phyloP scores from a whole-genome alignment of 2,113 vertebrate genomes.

The Rhombomys opimus region DNA sequence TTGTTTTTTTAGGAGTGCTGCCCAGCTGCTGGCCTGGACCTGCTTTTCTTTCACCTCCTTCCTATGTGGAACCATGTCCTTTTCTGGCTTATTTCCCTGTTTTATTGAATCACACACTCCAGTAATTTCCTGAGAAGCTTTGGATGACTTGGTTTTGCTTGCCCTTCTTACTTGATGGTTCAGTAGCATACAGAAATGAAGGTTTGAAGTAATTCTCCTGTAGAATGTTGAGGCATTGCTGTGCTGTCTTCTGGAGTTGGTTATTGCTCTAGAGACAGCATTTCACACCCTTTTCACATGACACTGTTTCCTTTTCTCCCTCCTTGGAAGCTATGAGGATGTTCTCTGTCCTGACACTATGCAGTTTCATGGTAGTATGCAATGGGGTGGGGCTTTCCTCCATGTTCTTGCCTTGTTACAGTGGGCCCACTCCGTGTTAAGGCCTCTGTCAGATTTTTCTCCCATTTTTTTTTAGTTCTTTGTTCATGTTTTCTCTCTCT shows the following conservation, averaged over 20 bases:
- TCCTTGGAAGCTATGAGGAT: neutral
- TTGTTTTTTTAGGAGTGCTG: neutral
- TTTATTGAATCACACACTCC: neutral
- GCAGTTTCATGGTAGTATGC: neutral
- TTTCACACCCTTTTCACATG: neutral
- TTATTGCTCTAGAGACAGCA: neutral
- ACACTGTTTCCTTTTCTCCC: neutral
- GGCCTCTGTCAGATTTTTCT: neutral
- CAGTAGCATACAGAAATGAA: neutral
- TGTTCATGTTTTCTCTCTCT: neutral
- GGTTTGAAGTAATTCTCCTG: constrained; percentile 14
- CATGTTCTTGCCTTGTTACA: neutral
- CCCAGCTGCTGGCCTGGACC: neutral
- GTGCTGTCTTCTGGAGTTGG: neutral
- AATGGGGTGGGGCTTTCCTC: neutral
- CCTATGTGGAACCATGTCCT: neutral
- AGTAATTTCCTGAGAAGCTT: constrained; percentile 22
- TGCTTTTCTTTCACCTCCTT: neutral
- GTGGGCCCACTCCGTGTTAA: neutral
- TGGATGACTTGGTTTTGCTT: constrained; percentile 3
- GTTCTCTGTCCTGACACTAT: neutral
- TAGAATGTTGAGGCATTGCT: neutral
- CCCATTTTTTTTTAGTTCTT: neutral
- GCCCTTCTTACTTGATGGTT: neutral
- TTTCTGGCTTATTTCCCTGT: neutral